Percentiles rank a stretch among this genome's conserved stretches.
These are phyloP conservation scores for Myopa tessellatipennis DNA, from an alignment of 2,888 invertebrate species.

Conservation along the genomic window DNA sequence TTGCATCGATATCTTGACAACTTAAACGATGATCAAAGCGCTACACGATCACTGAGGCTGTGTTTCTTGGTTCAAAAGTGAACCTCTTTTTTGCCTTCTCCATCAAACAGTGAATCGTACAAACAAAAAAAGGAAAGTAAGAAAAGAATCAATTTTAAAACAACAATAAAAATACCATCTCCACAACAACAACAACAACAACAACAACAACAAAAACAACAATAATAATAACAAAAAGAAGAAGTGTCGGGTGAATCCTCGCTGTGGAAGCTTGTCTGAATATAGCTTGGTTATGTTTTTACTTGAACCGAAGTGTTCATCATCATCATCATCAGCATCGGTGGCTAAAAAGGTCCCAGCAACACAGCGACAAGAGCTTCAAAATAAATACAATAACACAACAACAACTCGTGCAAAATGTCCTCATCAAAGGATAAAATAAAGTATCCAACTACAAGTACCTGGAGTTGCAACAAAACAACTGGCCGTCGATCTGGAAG, in stretches of 20 bases:
- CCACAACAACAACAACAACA: conserved; percentile 14
- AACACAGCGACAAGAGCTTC: conserved; percentile 29
- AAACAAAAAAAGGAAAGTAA: no score
- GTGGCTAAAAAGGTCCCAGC: not conserved
- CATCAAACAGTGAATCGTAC: no score
- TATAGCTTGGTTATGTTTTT: conserved; percentile 22
- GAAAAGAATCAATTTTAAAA: conserved; percentile 15
- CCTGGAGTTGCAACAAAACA: conserved; percentile 67
- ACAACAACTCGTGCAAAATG: conserved; percentile 31
- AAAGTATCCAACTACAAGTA: conserved; percentile 67
- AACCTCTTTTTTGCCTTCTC: not conserved
- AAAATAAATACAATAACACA: no score
- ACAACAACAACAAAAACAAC: conserved; percentile 39
- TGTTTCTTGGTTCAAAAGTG: not conserved
- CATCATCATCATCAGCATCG: conserved; percentile 26
- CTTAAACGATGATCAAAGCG: not conserved
- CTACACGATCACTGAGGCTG: not conserved
- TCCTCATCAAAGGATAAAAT: conserved; percentile 61
- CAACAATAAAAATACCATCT: conserved; percentile 14
- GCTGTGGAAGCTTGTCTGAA: not conserved
- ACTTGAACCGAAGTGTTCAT: conserved; percentile 23
- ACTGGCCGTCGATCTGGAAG: conserved; percentile 67
- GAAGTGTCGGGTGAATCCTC: not conserved
- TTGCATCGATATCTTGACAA: conserved; percentile 10
- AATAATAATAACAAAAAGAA: conserved; percentile 37